Evolutionary conservation across 2,888 invertebrate genomes (phyloP).

Genomic region (Mythimna vitellina): DNA sequence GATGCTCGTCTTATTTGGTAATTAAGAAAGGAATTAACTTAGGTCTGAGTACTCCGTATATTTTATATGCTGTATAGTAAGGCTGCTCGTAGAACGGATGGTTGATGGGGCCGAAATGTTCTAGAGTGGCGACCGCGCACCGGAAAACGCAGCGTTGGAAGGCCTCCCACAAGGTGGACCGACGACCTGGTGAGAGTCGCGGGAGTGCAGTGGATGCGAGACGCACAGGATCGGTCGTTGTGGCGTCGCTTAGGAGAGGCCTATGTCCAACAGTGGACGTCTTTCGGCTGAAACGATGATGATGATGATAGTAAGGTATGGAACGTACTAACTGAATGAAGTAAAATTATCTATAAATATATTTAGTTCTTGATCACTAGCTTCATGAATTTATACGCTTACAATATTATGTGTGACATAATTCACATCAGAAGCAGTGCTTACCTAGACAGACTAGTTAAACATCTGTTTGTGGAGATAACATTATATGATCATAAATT

Average conservation of each 20-base stretch:
- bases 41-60: conserved; percentile 2
- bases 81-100: too few species aligned
- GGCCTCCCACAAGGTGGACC: too few species aligned
- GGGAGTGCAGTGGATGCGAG: too few species aligned
- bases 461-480: conserved; percentile 28
- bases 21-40: conserved; percentile 33
- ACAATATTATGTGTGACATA: background rate
- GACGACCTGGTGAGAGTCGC: too few species aligned
- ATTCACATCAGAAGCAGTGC: conserved; percentile 22
- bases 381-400: background rate
- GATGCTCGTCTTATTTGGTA: conserved; percentile 50
- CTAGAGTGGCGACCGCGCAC: too few species aligned
- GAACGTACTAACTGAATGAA: background rate
- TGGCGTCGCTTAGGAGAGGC: too few species aligned
- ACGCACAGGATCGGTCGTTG: too few species aligned
- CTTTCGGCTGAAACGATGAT: too few species aligned
- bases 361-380: background rate
- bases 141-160: too few species aligned
- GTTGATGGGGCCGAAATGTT: too few species aligned
- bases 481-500: conserved; percentile 39
- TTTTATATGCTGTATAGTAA: conserved; percentile 31
- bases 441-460: conserved; percentile 12
- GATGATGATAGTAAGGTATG: background rate
- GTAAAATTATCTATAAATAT: background rate
- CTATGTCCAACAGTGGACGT: too few species aligned